phyloP scores from a whole-genome alignment of 2,888 invertebrate genomes.

The Conops quadrifasciatus region DNA sequence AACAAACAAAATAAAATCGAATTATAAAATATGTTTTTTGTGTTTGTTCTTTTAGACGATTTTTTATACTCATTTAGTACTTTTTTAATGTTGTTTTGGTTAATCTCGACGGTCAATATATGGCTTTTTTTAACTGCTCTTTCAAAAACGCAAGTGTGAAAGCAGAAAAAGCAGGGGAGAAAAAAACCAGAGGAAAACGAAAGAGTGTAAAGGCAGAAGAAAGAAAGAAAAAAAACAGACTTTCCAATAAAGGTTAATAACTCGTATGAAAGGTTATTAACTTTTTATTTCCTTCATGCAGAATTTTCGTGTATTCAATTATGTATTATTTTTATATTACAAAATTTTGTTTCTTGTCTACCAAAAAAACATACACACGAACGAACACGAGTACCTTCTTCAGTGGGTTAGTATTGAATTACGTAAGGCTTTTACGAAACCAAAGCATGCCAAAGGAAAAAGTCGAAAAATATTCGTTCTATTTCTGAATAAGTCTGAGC shows the following conservation, averaged over 20 bases:
- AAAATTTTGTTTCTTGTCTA: no score
- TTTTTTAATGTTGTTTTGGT: background rate
- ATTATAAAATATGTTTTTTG: background rate
- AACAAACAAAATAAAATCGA: no score
- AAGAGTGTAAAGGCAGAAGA: background rate
- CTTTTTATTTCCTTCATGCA: background rate
- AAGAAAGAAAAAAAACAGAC: background rate
- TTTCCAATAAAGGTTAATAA: slow-evolving; percentile 21
- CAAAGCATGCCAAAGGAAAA: no score
- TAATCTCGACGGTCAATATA: no score
- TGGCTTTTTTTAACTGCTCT: slow-evolving; percentile 6
- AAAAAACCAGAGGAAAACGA: background rate
- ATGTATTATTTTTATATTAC: no score
- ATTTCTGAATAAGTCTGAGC: no score
- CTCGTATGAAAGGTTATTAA: slow-evolving; percentile 4
- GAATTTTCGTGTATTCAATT: background rate
- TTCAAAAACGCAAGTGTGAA: slow-evolving; percentile 23
- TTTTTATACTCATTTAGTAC: background rate
- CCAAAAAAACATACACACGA: no score
- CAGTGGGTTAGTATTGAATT: no score
- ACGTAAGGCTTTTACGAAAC: no score
- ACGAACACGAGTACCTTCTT: no score
- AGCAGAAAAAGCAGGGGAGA: slow-evolving; percentile 6
- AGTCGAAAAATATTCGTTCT: no score
- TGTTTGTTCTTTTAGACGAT: background rate